phyloP scores from a whole-genome alignment of 2,797 vertebrate genomes.

The Calcarius lapponicus region DNA sequence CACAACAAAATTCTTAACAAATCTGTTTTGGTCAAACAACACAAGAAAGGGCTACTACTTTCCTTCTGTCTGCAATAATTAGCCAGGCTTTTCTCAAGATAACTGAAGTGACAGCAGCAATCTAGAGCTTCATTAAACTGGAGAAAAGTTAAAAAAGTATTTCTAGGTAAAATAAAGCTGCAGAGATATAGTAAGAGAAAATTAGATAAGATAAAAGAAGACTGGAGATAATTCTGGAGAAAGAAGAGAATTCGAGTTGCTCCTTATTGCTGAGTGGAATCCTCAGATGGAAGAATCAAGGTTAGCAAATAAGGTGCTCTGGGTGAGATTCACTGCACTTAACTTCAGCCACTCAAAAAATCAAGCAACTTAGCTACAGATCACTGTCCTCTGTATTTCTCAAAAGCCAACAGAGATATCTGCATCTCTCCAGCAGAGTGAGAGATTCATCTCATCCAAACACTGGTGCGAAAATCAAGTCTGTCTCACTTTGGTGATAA shows the following conservation, averaged over 20 bases:
- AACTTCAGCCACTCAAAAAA: background rate
- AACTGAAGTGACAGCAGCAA: background rate
- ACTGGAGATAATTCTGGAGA: background rate
- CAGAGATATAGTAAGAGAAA: background rate
- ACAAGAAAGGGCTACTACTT: background rate
- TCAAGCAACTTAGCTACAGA: background rate
- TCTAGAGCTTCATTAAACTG: background rate
- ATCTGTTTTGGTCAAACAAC: background rate
- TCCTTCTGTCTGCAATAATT: background rate
- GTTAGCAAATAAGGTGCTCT: background rate
- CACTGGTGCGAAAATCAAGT: background rate
- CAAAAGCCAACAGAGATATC: background rate
- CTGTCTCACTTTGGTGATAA: background rate
- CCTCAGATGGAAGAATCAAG: background rate
- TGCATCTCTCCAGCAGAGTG: background rate
- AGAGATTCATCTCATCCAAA: background rate
- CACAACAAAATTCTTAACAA: background rate
- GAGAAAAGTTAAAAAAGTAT: background rate
- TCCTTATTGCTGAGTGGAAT: background rate
- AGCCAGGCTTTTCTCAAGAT: background rate
- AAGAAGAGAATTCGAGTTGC: rapidly evolving
- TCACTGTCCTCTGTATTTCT: background rate
- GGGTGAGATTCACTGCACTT: background rate
- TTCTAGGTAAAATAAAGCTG: background rate
- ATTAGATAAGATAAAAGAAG: no score